A percentile compares a stretch with the other conserved stretches of the same genome.
These are phyloP conservation scores for Ferdinandea cuprea DNA, from an alignment of 2,888 invertebrate species.

Conservation along the genomic window DNA sequence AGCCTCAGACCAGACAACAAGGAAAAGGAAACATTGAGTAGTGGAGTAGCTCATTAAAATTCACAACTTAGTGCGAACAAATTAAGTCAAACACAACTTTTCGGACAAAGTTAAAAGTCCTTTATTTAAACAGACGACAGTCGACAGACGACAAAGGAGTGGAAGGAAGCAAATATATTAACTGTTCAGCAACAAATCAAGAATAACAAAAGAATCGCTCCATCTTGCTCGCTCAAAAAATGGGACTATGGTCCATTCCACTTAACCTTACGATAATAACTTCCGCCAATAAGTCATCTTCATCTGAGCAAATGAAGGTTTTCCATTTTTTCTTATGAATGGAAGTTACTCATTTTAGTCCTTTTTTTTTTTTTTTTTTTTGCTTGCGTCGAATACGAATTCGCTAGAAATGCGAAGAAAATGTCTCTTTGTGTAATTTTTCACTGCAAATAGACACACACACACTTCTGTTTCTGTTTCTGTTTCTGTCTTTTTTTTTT, in stretches of 20 bases:
- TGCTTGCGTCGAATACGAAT: too few relatives aligned
- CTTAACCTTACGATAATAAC: conserved; percentile 69
- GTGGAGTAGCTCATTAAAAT: conserved; percentile 64
- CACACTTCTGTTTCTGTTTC: not conserved
- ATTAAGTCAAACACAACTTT: conserved; percentile 30
- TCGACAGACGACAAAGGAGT: conserved; percentile 1
- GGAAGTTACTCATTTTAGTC: conserved; percentile 10
- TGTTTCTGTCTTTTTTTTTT: not conserved
- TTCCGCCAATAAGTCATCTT: conserved; percentile 74
- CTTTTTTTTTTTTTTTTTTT: conserved; percentile 1
- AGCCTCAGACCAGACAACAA: conserved; percentile 11
- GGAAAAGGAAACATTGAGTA: not conserved
- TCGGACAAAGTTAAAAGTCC: conserved; percentile 8
- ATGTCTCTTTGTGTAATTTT: conserved; percentile 67
- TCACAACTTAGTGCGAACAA: conserved; percentile 32
- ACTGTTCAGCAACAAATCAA: conserved; percentile 61
- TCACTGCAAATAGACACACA: conserved; percentile 50
- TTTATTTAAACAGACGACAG: conserved; percentile 13
- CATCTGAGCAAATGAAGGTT: conserved; percentile 68
- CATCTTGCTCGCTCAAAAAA: conserved; percentile 33
- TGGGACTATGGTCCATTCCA: conserved; percentile 61
- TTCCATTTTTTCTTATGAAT: conserved; percentile 36
- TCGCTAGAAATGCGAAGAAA: conserved; percentile 32
- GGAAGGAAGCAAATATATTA: conserved; percentile 17
- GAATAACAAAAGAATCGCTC: conserved; percentile 38